Percentiles rank a stretch among this genome's conserved stretches.
phyloP scores from a whole-genome alignment of 2,888 invertebrate species.

The Fabriciana adippe region DNA sequence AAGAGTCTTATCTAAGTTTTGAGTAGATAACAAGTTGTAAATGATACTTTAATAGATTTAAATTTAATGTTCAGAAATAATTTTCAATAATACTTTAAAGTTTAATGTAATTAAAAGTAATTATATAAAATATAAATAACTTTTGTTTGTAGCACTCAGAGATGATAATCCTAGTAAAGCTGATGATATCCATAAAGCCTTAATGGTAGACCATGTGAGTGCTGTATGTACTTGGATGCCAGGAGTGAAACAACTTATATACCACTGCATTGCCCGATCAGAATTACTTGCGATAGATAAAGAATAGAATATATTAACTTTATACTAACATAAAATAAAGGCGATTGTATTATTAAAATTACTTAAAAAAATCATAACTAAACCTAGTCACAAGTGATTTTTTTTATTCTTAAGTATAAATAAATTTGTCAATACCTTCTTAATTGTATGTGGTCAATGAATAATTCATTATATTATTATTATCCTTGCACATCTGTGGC shows the following conservation, averaged over 20 bases:
- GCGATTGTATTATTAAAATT: conserved; percentile 3
- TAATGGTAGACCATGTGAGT: conserved; percentile 83
- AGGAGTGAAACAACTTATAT: conserved; percentile 83
- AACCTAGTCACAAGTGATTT: conserved; percentile 23
- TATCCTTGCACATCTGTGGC: not conserved
- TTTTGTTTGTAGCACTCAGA: conserved; percentile 72
- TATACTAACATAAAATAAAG: not conserved
- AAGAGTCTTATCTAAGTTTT: too few species aligned
- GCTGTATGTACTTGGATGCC: conserved; percentile 84
- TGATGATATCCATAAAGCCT: conserved; percentile 81
- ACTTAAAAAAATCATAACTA: not conserved
- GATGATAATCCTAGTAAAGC: conserved; percentile 74
- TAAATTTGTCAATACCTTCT: not conserved
- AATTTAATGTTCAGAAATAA: too few species aligned
- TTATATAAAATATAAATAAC: conserved; percentile 6
- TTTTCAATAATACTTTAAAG: too few species aligned
- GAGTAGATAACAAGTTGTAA: too few species aligned
- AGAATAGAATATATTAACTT: conserved; percentile 47
- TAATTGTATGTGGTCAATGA: not conserved
- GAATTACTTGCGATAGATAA: conserved; percentile 72
- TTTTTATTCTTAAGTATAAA: not conserved
- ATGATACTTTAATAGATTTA: too few species aligned
- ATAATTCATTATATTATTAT: too few species aligned
- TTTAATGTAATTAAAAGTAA: not conserved
- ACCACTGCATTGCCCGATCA: conserved; percentile 68